A percentile compares a stretch with the other conserved stretches of the same genome.
Conservation (phyloP, 2,113 vertebrate species). For the Epinephelus fuscoguttatus region DNA sequence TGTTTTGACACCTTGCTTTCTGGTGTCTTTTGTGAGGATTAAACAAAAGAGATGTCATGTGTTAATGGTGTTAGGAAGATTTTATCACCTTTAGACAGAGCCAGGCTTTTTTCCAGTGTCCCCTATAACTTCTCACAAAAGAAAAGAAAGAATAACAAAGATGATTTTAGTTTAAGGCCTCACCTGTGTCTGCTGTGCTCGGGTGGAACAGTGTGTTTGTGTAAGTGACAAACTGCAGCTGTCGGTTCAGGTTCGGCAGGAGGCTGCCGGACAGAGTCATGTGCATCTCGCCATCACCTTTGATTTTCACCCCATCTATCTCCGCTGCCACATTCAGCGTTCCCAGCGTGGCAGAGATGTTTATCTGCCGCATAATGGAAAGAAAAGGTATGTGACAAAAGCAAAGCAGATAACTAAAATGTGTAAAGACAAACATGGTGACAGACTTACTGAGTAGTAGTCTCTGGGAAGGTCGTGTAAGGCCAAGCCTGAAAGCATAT, state of each 20-base stretch:
- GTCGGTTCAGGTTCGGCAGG: constrained; percentile 89
- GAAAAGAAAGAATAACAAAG: background rate
- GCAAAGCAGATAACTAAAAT: background rate
- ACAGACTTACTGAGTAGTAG: constrained; percentile 73
- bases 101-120: too few species aligned
- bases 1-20: too few species aligned
- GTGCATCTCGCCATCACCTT: constrained; percentile 86
- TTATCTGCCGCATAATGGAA: constrained; percentile 80
- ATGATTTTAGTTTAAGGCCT: background rate
- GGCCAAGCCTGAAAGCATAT: constrained; percentile 79
- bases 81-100: too few species aligned
- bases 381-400: background rate
- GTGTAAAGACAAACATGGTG: background rate
- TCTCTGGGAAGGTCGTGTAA: constrained; percentile 78
- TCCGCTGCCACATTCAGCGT: constrained; percentile 89
- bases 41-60: too few species aligned
- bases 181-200: constrained; percentile 91
- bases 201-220: constrained; percentile 90
- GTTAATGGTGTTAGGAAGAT: too few species aligned
- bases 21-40: too few species aligned
- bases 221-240: constrained; percentile 92
- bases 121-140: too few species aligned
- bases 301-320: constrained; percentile 87
- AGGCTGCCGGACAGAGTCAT: constrained; percentile 83
- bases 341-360: constrained; percentile 87